phyloP scores from a whole-genome alignment of 2,888 invertebrate species.

The Druceiella hillmani region DNA sequence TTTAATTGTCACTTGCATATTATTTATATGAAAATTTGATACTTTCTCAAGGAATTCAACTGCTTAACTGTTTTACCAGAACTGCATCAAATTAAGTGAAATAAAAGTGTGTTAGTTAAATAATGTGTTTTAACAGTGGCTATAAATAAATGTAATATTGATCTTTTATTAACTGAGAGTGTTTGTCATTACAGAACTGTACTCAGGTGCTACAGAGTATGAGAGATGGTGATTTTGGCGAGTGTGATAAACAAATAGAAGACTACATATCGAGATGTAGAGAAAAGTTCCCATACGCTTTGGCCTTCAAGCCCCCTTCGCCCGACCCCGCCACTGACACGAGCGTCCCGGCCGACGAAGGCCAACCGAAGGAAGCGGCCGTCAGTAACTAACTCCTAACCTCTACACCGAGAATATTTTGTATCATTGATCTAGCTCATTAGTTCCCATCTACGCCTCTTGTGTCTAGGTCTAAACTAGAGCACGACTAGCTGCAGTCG shows the following conservation, averaged over 20 bases:
- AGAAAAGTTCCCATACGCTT: conserved; percentile 71
- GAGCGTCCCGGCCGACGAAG: conserved; percentile 28
- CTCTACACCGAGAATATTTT: conserved; percentile 4
- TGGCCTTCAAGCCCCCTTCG: conserved; percentile 56
- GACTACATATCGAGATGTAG: conserved; percentile 69
- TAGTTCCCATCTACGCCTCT: too few species aligned
- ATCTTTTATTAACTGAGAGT: background rate
- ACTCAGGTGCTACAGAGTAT: conserved; percentile 73
- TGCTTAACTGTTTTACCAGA: too few species aligned
- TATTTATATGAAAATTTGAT: too few species aligned
- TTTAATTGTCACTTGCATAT: too few species aligned
- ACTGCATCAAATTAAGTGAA: too few species aligned
- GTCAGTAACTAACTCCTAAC: conserved; percentile 32
- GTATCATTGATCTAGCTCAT: conserved; percentile 3
- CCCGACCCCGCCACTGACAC: conserved; percentile 22
- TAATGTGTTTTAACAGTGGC: too few species aligned
- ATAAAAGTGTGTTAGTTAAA: too few species aligned
- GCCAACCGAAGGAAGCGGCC: conserved; percentile 29
- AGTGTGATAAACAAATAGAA: conserved; percentile 61
- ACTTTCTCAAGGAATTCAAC: too few species aligned
- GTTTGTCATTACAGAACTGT: conserved; percentile 62
- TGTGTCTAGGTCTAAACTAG: too few species aligned
- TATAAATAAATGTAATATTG: conserved; percentile 28
- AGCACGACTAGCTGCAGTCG: too few species aligned
- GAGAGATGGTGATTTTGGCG: conserved; percentile 74